Conservation (phyloP, 2,113 vertebrate species). For the Gracilinanus agilis region DNA sequence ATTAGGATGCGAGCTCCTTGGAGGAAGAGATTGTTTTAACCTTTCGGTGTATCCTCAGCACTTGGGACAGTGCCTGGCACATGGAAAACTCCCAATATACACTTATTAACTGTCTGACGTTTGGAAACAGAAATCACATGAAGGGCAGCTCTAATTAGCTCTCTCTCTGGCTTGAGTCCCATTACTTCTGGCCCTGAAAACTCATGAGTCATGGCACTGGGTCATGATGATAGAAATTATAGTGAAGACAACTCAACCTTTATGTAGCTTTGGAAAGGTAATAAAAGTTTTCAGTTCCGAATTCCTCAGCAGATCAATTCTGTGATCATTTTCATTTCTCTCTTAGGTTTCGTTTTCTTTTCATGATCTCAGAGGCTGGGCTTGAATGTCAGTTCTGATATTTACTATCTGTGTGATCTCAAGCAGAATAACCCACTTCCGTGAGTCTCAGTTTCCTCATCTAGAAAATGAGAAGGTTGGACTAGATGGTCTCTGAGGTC, state of each 20-base stretch:
- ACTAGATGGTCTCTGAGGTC: background rate
- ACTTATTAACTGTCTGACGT: background rate
- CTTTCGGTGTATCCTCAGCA: background rate
- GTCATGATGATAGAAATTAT: background rate
- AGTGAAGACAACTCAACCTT: background rate
- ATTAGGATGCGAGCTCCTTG: background rate
- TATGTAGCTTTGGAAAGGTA: background rate
- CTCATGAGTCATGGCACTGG: background rate
- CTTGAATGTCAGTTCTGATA: background rate
- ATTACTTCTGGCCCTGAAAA: background rate
- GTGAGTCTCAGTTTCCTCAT: background rate
- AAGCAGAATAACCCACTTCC: background rate
- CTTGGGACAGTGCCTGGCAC: background rate
- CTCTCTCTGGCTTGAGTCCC: background rate
- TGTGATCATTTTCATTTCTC: background rate
- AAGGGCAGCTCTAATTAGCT: background rate
- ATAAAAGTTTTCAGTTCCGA: background rate
- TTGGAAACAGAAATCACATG: background rate
- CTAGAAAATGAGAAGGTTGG: background rate
- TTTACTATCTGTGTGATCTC: background rate
- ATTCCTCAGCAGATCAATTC: background rate
- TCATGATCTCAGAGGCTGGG: background rate
- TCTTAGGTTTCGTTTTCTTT: background rate
- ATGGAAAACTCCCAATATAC: background rate
- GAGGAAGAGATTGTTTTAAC: background rate